These are phyloP conservation scores for Scyliorhinus canicula DNA, from an alignment of 2,797 vertebrate genomes.

Conservation along the genomic window DNA sequence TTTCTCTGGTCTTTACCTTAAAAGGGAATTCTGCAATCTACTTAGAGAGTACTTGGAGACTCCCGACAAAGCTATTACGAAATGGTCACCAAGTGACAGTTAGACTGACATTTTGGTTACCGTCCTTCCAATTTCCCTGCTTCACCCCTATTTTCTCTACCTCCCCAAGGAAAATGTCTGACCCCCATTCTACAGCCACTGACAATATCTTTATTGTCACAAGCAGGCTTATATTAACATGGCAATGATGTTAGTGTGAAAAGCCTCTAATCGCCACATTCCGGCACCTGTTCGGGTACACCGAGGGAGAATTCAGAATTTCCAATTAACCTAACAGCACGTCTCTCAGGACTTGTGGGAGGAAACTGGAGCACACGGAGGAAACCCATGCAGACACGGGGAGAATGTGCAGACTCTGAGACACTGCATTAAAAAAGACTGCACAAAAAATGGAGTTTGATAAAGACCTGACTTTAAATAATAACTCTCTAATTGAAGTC, in stretches of 20 bases:
- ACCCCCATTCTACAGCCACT: neutral
- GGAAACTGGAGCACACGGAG: no score
- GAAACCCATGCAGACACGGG: no score
- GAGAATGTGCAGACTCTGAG: no score
- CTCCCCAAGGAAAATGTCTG: neutral
- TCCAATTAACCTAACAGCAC: no score
- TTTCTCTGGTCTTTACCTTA: neutral
- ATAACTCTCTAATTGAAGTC: neutral
- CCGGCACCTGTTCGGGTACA: no score
- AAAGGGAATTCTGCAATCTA: neutral
- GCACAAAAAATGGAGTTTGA: neutral
- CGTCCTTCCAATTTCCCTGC: neutral
- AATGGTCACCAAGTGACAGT: neutral
- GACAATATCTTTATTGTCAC: neutral
- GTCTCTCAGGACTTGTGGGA: no score
- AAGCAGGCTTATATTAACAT: no score
- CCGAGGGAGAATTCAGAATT: no score
- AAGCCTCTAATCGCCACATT: no score
- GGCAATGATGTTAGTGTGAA: no score
- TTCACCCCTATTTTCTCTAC: neutral
- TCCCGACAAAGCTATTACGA: neutral
- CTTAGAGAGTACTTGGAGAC: neutral
- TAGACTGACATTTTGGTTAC: neutral
- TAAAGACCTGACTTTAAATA: neutral
- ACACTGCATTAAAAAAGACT: neutral